Percentiles rank a stretch among this genome's conserved stretches.
Evolutionary conservation across 1,140 invertebrate genomes (phyloP).

Genomic region (Uloborus diversus): DNA sequence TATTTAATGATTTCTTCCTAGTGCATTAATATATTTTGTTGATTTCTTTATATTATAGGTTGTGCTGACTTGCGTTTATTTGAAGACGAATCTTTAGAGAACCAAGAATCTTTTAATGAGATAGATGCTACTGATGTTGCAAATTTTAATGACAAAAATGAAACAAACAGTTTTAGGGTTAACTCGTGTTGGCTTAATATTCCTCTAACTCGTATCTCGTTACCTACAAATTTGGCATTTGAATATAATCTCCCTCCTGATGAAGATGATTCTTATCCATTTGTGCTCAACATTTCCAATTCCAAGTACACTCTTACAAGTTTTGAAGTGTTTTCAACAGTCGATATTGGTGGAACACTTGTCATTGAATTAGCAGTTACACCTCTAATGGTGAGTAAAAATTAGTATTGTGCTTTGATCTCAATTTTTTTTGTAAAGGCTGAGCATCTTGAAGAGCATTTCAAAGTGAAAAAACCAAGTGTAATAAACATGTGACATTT

Average conservation of each 20-base stretch:
- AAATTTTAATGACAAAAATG: background rate
- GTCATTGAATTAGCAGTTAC: constrained; percentile 62
- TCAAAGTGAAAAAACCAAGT: too few relatives aligned
- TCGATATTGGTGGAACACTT: constrained; percentile 71
- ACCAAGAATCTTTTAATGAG: background rate
- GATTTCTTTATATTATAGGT: too few relatives aligned
- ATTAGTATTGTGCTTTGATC: background rate
- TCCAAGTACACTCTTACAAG: constrained; percentile 66
- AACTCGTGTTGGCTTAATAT: constrained; percentile 59
- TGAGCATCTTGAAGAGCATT: too few relatives aligned
- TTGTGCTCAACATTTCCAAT: constrained; percentile 51
- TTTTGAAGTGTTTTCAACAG: constrained; percentile 68
- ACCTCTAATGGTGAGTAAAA: constrained; percentile 30
- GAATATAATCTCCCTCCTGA: constrained; percentile 49
- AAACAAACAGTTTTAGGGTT: background rate
- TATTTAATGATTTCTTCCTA: too few relatives aligned
- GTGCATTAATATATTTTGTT: too few relatives aligned
- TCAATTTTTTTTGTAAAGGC: background rate
- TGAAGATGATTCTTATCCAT: constrained; percentile 58
- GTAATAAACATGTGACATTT: too few relatives aligned
- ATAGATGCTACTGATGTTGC: background rate
- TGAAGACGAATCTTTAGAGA: too few relatives aligned
- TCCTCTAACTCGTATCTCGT: constrained; percentile 67
- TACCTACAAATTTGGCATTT: constrained; percentile 46
- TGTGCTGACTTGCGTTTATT: too few relatives aligned